Conservation (phyloP, 2,888 invertebrate species). For the Oxyteleia sp. region DNA sequence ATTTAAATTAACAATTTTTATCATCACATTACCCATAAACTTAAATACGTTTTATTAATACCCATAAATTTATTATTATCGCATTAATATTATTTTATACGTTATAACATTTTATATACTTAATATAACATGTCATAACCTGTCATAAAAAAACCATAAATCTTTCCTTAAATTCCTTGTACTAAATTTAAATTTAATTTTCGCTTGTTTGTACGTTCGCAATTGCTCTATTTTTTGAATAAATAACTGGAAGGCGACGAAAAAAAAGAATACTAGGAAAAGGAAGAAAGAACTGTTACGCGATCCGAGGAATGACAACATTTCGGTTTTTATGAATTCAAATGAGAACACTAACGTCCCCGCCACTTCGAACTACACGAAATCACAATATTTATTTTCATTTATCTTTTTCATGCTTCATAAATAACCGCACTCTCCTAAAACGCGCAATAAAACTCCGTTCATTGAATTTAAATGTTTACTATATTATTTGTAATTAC, state of each 20-base stretch:
- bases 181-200: conserved; percentile 31
- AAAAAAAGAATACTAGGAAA: background rate
- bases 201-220: conserved; percentile 1
- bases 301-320: conserved; percentile 20
- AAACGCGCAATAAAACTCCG: conserved; percentile 50
- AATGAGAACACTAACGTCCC: conserved; percentile 26
- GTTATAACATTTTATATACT: conserved; percentile 43
- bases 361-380: conserved; percentile 30
- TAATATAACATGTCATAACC: conserved; percentile 56
- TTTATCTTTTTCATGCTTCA: conserved; percentile 57
- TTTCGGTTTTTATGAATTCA: conserved; percentile 23
- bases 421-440: conserved; percentile 51
- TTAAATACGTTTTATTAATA: conserved; percentile 43
- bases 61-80: conserved; percentile 29
- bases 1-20: conserved; percentile 41
- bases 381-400: conserved; percentile 45
- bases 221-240: background rate
- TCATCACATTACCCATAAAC: conserved; percentile 21
- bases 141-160: conserved; percentile 38
- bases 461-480: conserved; percentile 56
- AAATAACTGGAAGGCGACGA: background rate
- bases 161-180: conserved; percentile 13
- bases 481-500: conserved; percentile 64
- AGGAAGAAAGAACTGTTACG: conserved; percentile 13
- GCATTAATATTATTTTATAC: conserved; percentile 44